phyloP scores from a whole-genome alignment of 2,113 vertebrate genomes.

The Symphodus melops region DNA sequence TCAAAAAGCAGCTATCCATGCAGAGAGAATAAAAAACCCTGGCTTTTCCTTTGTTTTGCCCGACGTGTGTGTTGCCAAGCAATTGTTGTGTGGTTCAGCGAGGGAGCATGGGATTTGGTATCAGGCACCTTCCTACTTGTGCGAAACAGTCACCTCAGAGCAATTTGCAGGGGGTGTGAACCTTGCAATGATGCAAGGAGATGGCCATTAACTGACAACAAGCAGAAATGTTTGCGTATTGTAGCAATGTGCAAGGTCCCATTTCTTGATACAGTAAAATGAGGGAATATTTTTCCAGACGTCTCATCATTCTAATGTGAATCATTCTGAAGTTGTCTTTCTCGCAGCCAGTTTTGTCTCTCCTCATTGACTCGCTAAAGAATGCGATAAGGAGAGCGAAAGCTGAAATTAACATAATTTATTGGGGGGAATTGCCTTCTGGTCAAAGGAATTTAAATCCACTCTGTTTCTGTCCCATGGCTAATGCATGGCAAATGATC shows the following conservation, averaged over 20 bases:
- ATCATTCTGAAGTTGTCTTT: constrained; percentile 61
- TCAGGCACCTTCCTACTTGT: constrained; percentile 64
- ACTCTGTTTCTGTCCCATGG: constrained; percentile 71
- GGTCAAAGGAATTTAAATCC: constrained; percentile 73
- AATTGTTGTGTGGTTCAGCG: constrained; percentile 74
- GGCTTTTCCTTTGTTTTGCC: constrained; percentile 57
- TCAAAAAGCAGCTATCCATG: constrained; percentile 38
- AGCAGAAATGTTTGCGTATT: constrained; percentile 69
- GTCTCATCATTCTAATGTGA: constrained; percentile 54
- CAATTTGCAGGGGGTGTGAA: constrained; percentile 64
- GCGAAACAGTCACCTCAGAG: constrained; percentile 66
- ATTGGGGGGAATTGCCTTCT: constrained; percentile 76
- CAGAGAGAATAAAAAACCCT: constrained; percentile 45
- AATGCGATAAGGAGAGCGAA: constrained; percentile 63
- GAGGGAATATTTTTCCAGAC: constrained; percentile 46
- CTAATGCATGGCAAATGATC: constrained; percentile 74
- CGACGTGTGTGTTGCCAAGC: constrained; percentile 75
- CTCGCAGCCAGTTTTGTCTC: constrained; percentile 60
- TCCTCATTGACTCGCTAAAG: constrained; percentile 68
- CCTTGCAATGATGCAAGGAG: constrained; percentile 72
- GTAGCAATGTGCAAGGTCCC: constrained; percentile 31
- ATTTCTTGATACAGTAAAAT: constrained; percentile 40
- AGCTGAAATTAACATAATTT: constrained; percentile 78
- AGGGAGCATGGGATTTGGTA: constrained; percentile 74
- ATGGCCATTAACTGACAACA: constrained; percentile 66